Evolutionary conservation across 2,797 vertebrate genomes (phyloP), one percentile per base, ranked within the genome.

Genomic region (Astyanax mexicanus): DNA sequence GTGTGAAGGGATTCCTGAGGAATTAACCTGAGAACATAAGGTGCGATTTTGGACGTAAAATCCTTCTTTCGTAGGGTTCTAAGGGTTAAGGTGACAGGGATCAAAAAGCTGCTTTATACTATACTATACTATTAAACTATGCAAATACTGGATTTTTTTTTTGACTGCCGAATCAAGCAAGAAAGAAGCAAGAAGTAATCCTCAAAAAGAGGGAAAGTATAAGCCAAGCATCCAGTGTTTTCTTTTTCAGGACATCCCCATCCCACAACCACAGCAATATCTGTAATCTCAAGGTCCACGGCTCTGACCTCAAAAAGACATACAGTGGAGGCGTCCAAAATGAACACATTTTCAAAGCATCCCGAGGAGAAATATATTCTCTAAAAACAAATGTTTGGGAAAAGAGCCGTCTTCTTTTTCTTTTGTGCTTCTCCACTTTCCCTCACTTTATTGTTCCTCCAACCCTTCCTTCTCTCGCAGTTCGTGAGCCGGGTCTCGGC

Each of bases 401-500:
- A 79, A 80, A 69, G 67, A 81, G 83, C 42, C 19, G n/a, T n/a
- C n/a, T n/a, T n/a, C n/a, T n/a, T 49, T 65, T 54, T 61, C 44
- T 73, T 81, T 62, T 40, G 32, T 32, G 51, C 57, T 35, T 45
- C 6, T 44, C 42, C 69, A 25, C 57, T 62, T 62, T 67, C 40
- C 27, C 58, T 54, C 23, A 25, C 68, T 62, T 73, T 71, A 75
- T 61, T 80, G 58, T 54, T 47, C 23, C 21, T 80, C 60, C 74
- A 74, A 27, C 17, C 52, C 9, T 32, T 64, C 52, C 9, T 32
- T 64, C 42, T 65, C 29, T 64, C 45, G 57, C 47, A 45, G 38
- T 64, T 77, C 55, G 68, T 79, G 80, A 86, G 83, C 72, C 85
- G 84, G 84, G 84, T 80, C 81, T 83, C 70, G 61, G 72, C 70